Evolutionary conservation across 1,140 invertebrate species (phyloP).

Genomic region (Hestina assimilis): DNA sequence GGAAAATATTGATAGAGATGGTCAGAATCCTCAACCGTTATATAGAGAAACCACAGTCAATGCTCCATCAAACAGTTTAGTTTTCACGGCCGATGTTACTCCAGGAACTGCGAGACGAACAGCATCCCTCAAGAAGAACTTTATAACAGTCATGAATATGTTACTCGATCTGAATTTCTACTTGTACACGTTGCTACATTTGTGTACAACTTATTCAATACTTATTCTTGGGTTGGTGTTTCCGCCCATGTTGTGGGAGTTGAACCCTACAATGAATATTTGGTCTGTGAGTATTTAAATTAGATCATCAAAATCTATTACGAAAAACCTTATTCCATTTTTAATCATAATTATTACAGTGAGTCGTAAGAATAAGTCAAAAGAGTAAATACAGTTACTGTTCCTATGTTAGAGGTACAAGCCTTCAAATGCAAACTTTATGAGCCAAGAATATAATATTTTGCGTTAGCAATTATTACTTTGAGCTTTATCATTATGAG

Average conservation of each 20-base stretch:
- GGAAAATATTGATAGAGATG: slow-evolving; percentile 56
- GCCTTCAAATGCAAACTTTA: too few species aligned
- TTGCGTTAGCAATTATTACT: too few species aligned
- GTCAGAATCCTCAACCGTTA: slow-evolving; percentile 57
- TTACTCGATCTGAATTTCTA: slow-evolving; percentile 71
- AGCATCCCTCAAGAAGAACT: slow-evolving; percentile 65
- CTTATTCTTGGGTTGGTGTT: slow-evolving; percentile 60
- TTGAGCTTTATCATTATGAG: too few species aligned
- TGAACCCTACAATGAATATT: slow-evolving; percentile 63
- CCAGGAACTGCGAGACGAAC: slow-evolving; percentile 63
- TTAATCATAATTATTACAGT: neutral
- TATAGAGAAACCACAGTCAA: slow-evolving; percentile 73
- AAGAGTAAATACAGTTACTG: too few species aligned
- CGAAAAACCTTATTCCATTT: too few species aligned
- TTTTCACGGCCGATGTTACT: slow-evolving; percentile 53
- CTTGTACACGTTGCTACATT: slow-evolving; percentile 61
- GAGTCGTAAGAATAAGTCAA: too few species aligned
- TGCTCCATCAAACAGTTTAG: slow-evolving; percentile 44
- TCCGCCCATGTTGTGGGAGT: slow-evolving; percentile 62
- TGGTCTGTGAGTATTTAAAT: slow-evolving; percentile 50
- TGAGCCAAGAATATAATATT: too few species aligned
- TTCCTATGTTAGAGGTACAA: too few species aligned
- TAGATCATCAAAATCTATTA: neutral
- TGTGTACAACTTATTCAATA: slow-evolving; percentile 63
- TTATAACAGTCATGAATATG: slow-evolving; percentile 64